Conservation (phyloP, 2,888 invertebrate genomes). For the Oscheius myriophilus region DNA sequence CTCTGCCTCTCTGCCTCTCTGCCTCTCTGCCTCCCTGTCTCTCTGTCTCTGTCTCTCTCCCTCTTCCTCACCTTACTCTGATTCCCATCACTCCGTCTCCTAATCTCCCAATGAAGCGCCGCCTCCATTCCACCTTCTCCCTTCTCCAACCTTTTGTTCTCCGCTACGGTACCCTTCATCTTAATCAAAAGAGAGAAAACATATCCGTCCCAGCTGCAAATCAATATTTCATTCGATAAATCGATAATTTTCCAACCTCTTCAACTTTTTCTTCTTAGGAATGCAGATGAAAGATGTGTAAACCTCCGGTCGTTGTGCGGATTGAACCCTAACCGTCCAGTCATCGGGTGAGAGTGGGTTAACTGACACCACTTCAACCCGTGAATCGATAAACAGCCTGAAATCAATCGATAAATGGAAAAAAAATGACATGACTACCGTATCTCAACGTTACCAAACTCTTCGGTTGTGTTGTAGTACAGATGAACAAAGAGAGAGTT, state of each 20-base stretch:
- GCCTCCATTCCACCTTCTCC: constrained; percentile 26
- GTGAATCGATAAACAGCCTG: constrained; percentile 62
- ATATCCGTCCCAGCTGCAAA: constrained; percentile 48
- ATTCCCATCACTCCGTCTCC: constrained; percentile 10
- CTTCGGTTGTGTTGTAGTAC: constrained; percentile 33
- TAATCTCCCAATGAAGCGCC: constrained; percentile 32
- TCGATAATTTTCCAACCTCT: constrained; percentile 32
- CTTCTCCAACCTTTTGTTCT: constrained; percentile 22
- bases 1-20: too few relatives aligned
- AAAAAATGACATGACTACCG: constrained; percentile 11
- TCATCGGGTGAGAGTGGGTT: constrained; percentile 48
- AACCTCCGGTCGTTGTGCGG: constrained; percentile 48
- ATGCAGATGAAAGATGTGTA: constrained; percentile 53
- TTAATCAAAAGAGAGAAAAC: constrained; percentile 44
- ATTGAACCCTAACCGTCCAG: constrained; percentile 53
- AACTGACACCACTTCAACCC: constrained; percentile 58
- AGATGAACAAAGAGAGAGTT: constrained; percentile 57
- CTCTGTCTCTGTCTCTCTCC: constrained; percentile 15
- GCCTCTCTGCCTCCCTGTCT: too few relatives aligned
- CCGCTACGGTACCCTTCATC: constrained; percentile 31
- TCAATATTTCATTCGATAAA: neutral
- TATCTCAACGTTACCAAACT: constrained; percentile 33
- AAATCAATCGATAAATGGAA: constrained; percentile 3
- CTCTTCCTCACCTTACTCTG: constrained; percentile 13
- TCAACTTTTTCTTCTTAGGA: constrained; percentile 33